Percentiles rank a stretch among this genome's conserved stretches.
Conservation (phyloP, 2,113 vertebrate genomes). For the Nansenia antarctica region DNA sequence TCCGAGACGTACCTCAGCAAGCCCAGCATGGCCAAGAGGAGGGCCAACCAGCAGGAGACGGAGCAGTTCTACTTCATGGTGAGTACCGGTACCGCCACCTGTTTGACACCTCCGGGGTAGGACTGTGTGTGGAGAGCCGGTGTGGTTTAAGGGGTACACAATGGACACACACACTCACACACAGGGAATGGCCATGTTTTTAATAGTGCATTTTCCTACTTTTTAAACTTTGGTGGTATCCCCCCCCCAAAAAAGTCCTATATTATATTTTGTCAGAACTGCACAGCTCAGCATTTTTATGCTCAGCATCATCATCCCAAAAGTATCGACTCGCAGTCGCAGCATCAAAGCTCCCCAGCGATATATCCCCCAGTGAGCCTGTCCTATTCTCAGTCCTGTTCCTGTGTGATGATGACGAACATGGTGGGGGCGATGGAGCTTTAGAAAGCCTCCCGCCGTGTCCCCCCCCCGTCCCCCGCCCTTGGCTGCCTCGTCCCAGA, state of each 20-base stretch:
- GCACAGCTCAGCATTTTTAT: too few relatives aligned
- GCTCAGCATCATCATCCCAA: too few relatives aligned
- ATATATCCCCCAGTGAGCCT: slow-evolving; percentile 20
- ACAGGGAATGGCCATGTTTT: too few relatives aligned
- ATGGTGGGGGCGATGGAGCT: slow-evolving; percentile 54
- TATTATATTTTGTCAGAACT: too few relatives aligned
- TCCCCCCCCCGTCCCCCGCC: slow-evolving; percentile 41
- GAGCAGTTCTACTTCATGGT: slow-evolving; percentile 99
- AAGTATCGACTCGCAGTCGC: too few relatives aligned
- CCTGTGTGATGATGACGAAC: slow-evolving; percentile 54
- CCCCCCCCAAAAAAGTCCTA: too few relatives aligned
- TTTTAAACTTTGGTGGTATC: too few relatives aligned
- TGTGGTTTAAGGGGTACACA: too few relatives aligned
- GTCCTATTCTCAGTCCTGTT: slow-evolving; percentile 29
- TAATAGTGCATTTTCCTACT: too few relatives aligned
- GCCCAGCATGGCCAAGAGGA: slow-evolving; percentile 95
- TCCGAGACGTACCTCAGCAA: slow-evolving; percentile 98
- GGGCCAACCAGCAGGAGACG: slow-evolving; percentile 97
- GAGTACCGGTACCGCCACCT: slow-evolving; percentile 29
- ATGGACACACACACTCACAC: too few relatives aligned
- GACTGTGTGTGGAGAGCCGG: too few relatives aligned
- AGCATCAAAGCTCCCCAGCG: not conserved
- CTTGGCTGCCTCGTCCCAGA: slow-evolving; percentile 51
- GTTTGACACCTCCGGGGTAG: not conserved
- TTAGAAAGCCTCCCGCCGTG: slow-evolving; percentile 33